These are phyloP conservation scores for Cololabis saira DNA, from an alignment of 2,113 vertebrate species.

Conservation along the genomic window DNA sequence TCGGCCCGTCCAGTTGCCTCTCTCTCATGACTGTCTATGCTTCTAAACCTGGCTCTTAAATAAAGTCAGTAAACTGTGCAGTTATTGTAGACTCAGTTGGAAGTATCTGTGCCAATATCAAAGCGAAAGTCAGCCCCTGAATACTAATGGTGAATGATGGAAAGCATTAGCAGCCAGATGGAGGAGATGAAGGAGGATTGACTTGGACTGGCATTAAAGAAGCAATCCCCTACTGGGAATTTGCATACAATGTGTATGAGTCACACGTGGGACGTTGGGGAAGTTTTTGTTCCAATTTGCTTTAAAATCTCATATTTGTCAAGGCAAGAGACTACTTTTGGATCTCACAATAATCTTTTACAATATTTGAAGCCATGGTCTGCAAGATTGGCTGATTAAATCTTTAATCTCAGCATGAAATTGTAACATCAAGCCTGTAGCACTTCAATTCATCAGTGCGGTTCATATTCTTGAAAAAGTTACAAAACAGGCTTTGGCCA, in stretches of 20 bases:
- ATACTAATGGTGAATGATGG: slow-evolving; percentile 56
- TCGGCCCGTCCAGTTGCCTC: slow-evolving; percentile 51
- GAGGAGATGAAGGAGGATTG: slow-evolving; percentile 47
- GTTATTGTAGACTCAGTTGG: slow-evolving; percentile 62
- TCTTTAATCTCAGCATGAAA: background rate
- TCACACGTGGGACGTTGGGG: slow-evolving; percentile 4
- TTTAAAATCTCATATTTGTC: slow-evolving; percentile 19
- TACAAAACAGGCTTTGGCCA: background rate
- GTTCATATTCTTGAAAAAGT: too few species aligned
- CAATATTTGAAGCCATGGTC: background rate
- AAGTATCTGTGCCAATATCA: slow-evolving; percentile 69
- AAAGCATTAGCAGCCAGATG: slow-evolving; percentile 60
- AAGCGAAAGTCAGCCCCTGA: slow-evolving; percentile 40
- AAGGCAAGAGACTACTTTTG: slow-evolving; percentile 3
- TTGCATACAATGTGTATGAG: slow-evolving; percentile 35
- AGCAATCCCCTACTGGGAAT: slow-evolving; percentile 30
- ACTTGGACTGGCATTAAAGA: slow-evolving; percentile 58
- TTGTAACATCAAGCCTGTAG: background rate
- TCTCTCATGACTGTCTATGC: slow-evolving; percentile 42
- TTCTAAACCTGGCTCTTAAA: slow-evolving; percentile 52
- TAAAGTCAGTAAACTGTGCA: slow-evolving; percentile 59
- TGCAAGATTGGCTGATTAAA: background rate
- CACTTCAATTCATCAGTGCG: background rate
- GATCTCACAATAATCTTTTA: background rate
- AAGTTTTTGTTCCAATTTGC: slow-evolving; percentile 11